phyloP scores from a whole-genome alignment of 92 coral and sea anemone genomes.

The Umimayanthus chanpuru region DNA sequence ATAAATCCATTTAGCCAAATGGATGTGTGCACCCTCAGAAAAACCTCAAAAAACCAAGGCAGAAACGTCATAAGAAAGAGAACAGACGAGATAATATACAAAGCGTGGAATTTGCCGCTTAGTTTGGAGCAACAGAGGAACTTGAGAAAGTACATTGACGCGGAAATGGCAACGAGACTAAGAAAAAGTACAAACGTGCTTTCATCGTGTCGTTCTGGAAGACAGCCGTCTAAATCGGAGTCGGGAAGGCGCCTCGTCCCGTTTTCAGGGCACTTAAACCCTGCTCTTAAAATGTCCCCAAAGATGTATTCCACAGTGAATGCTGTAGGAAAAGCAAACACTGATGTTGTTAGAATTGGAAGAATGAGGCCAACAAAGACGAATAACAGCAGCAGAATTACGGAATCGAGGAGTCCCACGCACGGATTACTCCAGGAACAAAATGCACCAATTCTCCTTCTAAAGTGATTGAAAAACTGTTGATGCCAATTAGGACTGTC shows the following conservation, averaged over 20 bases:
- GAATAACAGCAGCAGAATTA: constrained; percentile 46
- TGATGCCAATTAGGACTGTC: constrained; percentile 68
- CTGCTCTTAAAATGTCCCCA: constrained; percentile 56
- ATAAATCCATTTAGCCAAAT: too few relatives aligned
- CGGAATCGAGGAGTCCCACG: constrained; percentile 54
- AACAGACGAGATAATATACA: constrained; percentile 35
- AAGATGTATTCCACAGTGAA: constrained; percentile 59
- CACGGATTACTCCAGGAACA: constrained; percentile 65
- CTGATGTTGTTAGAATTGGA: constrained; percentile 48
- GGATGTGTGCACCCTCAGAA: too few relatives aligned
- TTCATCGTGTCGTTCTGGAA: neutral
- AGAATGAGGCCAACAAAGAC: constrained; percentile 46
- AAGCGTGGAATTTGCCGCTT: constrained; percentile 9
- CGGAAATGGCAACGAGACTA: constrained; percentile 26
- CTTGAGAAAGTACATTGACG: constrained; percentile 24
- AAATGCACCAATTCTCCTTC: constrained; percentile 62
- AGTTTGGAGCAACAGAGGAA: neutral
- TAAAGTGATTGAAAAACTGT: constrained; percentile 59
- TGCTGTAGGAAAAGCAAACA: constrained; percentile 65
- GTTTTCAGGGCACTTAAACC: constrained; percentile 44
- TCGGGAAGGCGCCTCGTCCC: constrained; percentile 38
- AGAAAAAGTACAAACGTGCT: constrained; percentile 26
- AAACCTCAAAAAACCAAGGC: too few relatives aligned
- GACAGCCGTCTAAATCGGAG: constrained; percentile 19
- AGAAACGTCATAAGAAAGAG: constrained; percentile 59